A percentile compares a stretch with the other conserved stretches of the same genome.
phyloP scores from a whole-genome alignment of 1,140 invertebrate species.

The Drosophila kanapiae region DNA sequence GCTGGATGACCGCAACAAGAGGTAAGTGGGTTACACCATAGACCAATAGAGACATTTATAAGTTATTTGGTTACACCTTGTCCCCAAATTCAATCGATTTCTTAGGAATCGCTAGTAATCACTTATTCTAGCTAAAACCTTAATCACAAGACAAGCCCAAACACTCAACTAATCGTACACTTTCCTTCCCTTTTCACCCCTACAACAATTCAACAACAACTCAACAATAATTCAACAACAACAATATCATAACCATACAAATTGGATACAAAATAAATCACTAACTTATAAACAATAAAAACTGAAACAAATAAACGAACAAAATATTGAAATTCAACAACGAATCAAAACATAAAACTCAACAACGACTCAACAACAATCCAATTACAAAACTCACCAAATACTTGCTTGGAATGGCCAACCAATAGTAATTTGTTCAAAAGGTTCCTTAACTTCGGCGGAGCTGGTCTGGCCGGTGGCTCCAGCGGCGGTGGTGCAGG shows the following conservation, averaged over 20 bases:
- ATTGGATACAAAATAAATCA: conserved; percentile 5
- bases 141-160: not conserved
- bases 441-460: conserved; percentile 90
- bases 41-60: no score
- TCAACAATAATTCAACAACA: conserved; percentile 24
- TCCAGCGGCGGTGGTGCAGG: conserved; percentile 76
- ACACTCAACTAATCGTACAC: conserved; percentile 48
- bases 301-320: conserved; percentile 5
- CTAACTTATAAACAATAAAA: conserved; percentile 15
- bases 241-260: conserved; percentile 16
- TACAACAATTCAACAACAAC: conserved; percentile 28
- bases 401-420: conserved; percentile 46
- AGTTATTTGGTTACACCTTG: not conserved
- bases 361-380: conserved; percentile 12
- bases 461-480: conserved; percentile 86
- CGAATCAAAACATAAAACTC: conserved; percentile 24
- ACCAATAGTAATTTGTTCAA: conserved; percentile 81
- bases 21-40: conserved; percentile 82
- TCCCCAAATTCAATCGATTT: not conserved
- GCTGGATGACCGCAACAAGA: conserved; percentile 91
- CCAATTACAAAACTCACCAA: conserved; percentile 19
- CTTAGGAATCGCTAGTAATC: not conserved
- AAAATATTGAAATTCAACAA: conserved; percentile 27
- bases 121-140: not conserved
- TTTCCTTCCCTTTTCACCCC: conserved; percentile 16